A percentile compares a stretch with the other conserved stretches of the same genome.
These are phyloP conservation scores for Sebastes nivosus DNA, from an alignment of 2,797 vertebrate species.

Conservation along the genomic window DNA sequence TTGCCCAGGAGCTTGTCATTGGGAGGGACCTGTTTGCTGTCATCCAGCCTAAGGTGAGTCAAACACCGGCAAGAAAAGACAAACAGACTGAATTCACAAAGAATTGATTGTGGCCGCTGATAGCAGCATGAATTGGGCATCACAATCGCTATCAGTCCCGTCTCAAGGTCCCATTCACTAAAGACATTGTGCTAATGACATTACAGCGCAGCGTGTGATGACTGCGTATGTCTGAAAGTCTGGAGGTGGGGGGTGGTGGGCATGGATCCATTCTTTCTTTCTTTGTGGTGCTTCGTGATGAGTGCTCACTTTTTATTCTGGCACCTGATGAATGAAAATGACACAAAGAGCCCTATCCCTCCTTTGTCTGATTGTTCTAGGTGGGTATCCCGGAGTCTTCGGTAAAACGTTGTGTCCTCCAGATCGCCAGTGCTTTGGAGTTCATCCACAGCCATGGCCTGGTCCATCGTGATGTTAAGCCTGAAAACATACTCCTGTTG, in stretches of 20 bases:
- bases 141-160: neutral
- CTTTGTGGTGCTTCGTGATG: neutral
- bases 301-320: neutral
- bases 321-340: neutral
- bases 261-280: neutral
- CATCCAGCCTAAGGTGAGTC: constrained; percentile 85
- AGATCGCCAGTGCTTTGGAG: constrained; percentile 85
- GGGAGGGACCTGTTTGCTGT: constrained; percentile 85
- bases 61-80: neutral
- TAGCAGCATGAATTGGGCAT: neutral
- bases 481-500: constrained; percentile 86
- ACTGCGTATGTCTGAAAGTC: neutral
- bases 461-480: constrained; percentile 87
- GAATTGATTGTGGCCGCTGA: neutral
- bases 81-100: neutral
- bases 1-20: constrained; percentile 85
- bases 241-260: neutral
- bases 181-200: neutral
- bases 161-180: neutral
- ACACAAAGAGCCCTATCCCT: neutral
- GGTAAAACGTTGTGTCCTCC: constrained; percentile 84
- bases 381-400: constrained; percentile 83
- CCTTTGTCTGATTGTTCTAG: constrained; percentile 46
- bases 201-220: neutral
- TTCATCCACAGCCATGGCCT: constrained; percentile 85